Conservation (phyloP, 2,888 invertebrate genomes). For the Meta bourneti region DNA sequence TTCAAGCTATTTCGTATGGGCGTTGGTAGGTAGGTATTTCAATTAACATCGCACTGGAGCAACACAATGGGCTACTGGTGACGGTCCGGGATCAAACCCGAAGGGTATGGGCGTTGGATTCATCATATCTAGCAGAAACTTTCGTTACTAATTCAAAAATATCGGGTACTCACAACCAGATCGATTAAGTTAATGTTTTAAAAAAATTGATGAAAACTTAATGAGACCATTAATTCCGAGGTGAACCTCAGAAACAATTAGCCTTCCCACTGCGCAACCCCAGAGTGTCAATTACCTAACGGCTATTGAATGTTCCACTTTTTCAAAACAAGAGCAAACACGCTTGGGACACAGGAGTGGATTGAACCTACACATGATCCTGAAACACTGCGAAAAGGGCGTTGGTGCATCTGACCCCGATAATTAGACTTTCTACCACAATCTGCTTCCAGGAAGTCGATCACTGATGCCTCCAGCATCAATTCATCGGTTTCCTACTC, state of each 20-base stretch:
- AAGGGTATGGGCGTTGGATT: too few relatives aligned
- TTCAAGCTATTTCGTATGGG: too few relatives aligned
- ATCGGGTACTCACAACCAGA: background rate
- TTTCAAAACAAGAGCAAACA: conserved; percentile 60
- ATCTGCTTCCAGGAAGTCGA: conserved; percentile 57
- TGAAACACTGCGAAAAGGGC: conserved; percentile 42
- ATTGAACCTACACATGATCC: conserved; percentile 54
- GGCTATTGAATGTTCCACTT: conserved; percentile 31
- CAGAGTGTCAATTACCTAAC: conserved; percentile 34
- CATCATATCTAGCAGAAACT: too few relatives aligned
- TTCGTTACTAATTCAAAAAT: background rate
- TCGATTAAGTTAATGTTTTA: background rate
- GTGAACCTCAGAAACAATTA: background rate
- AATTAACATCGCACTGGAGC: too few relatives aligned
- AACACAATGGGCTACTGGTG: too few relatives aligned
- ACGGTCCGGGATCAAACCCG: too few relatives aligned
- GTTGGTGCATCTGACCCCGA: conserved; percentile 56
- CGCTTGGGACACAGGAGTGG: conserved; percentile 45
- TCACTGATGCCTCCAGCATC: conserved; percentile 37
- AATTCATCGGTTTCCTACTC: conserved; percentile 52
- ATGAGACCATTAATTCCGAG: background rate
- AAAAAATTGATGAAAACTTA: background rate
- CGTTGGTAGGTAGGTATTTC: too few relatives aligned
- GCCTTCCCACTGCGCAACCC: conserved; percentile 1
- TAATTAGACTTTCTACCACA: conserved; percentile 65